These are phyloP conservation scores for Suillia variegata DNA, from an alignment of 2,888 invertebrate species.

Conservation along the genomic window DNA sequence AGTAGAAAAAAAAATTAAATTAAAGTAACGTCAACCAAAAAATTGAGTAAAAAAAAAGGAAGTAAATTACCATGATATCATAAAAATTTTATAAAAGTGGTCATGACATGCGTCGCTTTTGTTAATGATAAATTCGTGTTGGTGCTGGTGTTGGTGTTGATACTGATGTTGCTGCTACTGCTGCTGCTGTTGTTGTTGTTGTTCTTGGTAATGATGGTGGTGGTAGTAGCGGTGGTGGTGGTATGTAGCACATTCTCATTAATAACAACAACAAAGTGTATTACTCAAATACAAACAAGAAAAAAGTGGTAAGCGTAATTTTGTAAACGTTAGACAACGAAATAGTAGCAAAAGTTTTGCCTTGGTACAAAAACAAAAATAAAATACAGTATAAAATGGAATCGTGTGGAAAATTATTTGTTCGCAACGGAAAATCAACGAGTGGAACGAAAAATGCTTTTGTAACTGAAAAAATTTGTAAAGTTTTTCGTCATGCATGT, in stretches of 20 bases:
- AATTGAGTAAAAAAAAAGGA: conserved; percentile 21
- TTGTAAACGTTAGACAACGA: not conserved
- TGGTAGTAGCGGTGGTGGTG: not conserved
- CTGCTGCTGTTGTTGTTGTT: too few relatives aligned
- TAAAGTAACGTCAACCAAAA: too few relatives aligned
- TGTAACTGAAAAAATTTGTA: conserved; percentile 1
- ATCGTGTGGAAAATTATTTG: conserved; percentile 26
- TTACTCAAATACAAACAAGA: not conserved
- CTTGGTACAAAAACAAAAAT: conserved; percentile 2
- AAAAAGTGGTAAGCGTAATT: conserved; percentile 2
- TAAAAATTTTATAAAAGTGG: not conserved
- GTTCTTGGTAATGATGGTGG: not conserved
- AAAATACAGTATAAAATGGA: conserved; percentile 19
- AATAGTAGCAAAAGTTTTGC: too few relatives aligned
- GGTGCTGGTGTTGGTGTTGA: not conserved
- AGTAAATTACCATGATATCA: not conserved
- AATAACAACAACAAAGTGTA: not conserved
- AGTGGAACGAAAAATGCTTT: conserved; percentile 40
- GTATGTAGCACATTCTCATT: not conserved
- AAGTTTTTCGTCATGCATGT: not conserved
- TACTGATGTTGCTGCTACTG: not conserved
- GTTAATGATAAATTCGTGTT: not conserved
- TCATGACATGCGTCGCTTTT: not conserved
- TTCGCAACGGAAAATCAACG: conserved; percentile 33
- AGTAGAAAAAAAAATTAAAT: too few relatives aligned